phyloP scores from a whole-genome alignment of 2,888 invertebrate species.

The Ceramica pisi region DNA sequence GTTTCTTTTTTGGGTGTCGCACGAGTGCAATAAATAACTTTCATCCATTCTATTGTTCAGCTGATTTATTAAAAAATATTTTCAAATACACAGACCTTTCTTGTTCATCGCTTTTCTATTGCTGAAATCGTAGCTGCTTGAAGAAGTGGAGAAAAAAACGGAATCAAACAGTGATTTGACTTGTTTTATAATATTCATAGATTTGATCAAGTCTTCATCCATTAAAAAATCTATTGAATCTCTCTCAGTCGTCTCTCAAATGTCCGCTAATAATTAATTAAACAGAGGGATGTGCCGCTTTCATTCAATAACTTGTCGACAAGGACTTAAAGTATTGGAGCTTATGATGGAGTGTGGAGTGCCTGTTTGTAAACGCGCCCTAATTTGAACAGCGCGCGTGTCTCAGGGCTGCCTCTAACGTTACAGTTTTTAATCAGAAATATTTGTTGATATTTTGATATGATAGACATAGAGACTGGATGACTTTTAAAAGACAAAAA shows the following conservation, averaged over 20 bases:
- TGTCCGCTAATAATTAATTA: conserved; percentile 55
- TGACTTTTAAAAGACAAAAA: neutral
- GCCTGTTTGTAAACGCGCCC: conserved; percentile 70
- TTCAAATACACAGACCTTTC: no score
- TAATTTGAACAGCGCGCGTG: conserved; percentile 66
- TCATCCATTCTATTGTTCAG: no score
- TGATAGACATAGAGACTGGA: neutral
- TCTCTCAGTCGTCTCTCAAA: conserved; percentile 11
- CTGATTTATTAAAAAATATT: no score
- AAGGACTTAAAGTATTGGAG: conserved; percentile 61
- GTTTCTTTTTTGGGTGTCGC: no score
- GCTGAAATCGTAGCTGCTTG: no score
- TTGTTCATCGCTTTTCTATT: no score
- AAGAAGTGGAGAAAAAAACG: no score
- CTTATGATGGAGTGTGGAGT: conserved; percentile 68
- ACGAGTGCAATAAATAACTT: no score
- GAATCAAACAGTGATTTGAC: no score
- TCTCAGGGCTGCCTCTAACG: conserved; percentile 59
- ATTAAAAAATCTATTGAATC: neutral
- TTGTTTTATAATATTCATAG: no score
- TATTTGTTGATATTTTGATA: conserved; percentile 9
- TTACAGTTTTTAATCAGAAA: conserved; percentile 38
- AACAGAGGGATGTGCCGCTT: conserved; percentile 60
- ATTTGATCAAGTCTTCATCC: no score
- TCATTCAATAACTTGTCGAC: conserved; percentile 71